These are phyloP conservation scores for Acanthurus tractus DNA, from an alignment of 2,797 vertebrate species.

Conservation along the genomic window DNA sequence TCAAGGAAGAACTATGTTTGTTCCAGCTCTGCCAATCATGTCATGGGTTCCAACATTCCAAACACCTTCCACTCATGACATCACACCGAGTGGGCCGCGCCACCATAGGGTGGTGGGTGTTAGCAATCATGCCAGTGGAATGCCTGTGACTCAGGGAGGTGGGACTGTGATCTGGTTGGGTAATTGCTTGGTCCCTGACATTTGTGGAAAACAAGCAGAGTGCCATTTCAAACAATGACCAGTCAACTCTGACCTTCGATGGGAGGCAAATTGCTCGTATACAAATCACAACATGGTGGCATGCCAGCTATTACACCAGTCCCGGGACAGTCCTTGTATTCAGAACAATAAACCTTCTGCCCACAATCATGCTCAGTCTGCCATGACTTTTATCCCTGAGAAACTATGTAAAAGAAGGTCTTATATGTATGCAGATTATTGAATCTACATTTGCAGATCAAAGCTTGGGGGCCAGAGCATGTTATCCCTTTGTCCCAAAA, in stretches of 20 bases:
- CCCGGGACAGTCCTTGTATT: constrained; percentile 63
- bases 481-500: neutral
- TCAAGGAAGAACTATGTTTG: constrained; percentile 30
- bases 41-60: constrained; percentile 59
- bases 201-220: constrained; percentile 68
- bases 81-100: constrained; percentile 40
- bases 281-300: constrained; percentile 61
- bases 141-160: constrained; percentile 65
- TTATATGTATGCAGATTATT: neutral
- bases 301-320: constrained; percentile 71
- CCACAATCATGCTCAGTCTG: constrained; percentile 26
- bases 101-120: constrained; percentile 53
- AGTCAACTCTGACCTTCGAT: constrained; percentile 71
- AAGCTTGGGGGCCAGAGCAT: constrained; percentile 6
- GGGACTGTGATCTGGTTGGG: constrained; percentile 57
- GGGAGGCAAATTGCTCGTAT: constrained; percentile 66
- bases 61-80: constrained; percentile 61
- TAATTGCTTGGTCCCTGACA: constrained; percentile 71
- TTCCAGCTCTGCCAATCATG: constrained; percentile 30
- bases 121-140: constrained; percentile 59
- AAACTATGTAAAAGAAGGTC: neutral
- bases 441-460: neutral
- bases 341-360: constrained; percentile 47
- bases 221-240: constrained; percentile 77
- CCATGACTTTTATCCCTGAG: neutral